Evolutionary conservation across 2,888 invertebrate genomes (phyloP), one percentile per base, ranked within the genome.

Genomic region (Philereme vetulata): DNA sequence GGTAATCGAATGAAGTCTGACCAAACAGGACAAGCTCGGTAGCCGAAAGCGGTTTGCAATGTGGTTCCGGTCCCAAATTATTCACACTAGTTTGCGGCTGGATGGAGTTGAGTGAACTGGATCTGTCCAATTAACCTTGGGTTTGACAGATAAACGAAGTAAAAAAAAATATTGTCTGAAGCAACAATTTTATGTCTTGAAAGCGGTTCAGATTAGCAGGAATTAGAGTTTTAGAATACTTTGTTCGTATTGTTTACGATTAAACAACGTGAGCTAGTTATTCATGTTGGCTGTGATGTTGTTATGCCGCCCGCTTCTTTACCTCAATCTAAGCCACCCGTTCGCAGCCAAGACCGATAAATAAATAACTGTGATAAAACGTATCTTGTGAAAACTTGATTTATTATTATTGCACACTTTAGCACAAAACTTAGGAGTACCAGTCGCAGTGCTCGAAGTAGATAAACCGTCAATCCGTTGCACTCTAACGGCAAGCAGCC

Each of bases 361-460:
- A 66, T 66, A 66, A 62, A 66, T 66, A 66, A 64, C 62, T 61
- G 68, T 69, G 74, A 74, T 73, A 72, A 74, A 71, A 71, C 70
- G 66, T 72, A 76, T 72, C 74, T 72, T 63, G 67, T 69, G 60
- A 66, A 68, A 62, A 63, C 68, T 65, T 68, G 67, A 77, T 76
- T 74, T 76, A 75, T 74, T 69, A 67, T 66, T 58, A 66, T 62
- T 65, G 59, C 58, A 59, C 65, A 52, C 57, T 52, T 57, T 60
- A 54, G 34, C 34, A 38, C 43, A 58, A 62, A 66, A 70, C 67
- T 67, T 70, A 70, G 65, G 67, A 69, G 66, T 62, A 60, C 68
- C 67, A 42, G 70, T 67, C 67, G 43, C 56, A 50, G 51, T 47
- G 53, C 51, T 52, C 38, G 53, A 60, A 74, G 66, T 69, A 68